Evolutionary conservation across 1,140 invertebrate species (phyloP).

Genomic region (Ips typographus): DNA sequence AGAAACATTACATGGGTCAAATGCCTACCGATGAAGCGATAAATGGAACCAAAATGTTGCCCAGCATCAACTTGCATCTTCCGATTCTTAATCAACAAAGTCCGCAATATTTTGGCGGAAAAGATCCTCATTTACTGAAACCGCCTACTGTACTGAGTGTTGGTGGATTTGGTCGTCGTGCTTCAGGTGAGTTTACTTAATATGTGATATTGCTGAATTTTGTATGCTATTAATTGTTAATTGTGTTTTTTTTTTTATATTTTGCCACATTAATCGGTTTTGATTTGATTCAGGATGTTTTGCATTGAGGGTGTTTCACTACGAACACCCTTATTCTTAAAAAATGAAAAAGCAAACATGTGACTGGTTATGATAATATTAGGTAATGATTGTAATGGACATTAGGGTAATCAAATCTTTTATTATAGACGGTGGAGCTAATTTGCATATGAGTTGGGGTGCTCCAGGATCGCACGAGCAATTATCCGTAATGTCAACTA

Average conservation of each 20-base stretch:
- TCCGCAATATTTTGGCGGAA: constrained; percentile 83
- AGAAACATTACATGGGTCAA: constrained; percentile 54
- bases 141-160: constrained; percentile 86
- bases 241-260: too few relatives aligned
- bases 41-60: constrained; percentile 53
- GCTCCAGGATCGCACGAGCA: constrained; percentile 50
- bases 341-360: too few relatives aligned
- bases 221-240: too few relatives aligned
- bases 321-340: too few relatives aligned
- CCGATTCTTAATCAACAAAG: constrained; percentile 74
- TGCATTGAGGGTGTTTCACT: too few relatives aligned
- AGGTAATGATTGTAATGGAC: too few relatives aligned
- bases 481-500: constrained; percentile 48
- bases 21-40: constrained; percentile 34
- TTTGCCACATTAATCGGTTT: too few relatives aligned
- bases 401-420: too few relatives aligned
- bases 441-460: constrained; percentile 75
- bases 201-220: not conserved
- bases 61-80: constrained; percentile 70
- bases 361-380: too few relatives aligned
- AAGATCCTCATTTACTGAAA: constrained; percentile 91
- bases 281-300: too few relatives aligned
- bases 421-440: constrained; percentile 86
- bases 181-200: constrained; percentile 68
- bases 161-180: constrained; percentile 83